phyloP scores from a whole-genome alignment of 2,888 invertebrate species.

The Macrosiphum euphorbiae region DNA sequence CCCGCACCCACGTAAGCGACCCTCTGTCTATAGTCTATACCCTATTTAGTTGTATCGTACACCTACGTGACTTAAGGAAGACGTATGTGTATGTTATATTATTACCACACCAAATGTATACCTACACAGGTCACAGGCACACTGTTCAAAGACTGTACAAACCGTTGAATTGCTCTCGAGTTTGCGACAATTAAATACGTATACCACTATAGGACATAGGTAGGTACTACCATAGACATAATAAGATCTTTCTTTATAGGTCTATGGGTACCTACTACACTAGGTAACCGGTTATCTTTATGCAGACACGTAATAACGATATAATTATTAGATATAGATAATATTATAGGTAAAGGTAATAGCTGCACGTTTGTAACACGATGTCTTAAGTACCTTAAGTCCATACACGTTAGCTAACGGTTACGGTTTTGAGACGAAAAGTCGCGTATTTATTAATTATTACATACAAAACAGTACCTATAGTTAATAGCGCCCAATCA shows the following conservation, averaged over 20 bases:
- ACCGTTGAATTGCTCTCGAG: constrained; percentile 21
- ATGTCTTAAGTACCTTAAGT: constrained; percentile 8
- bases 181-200: no score
- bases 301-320: neutral
- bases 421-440: neutral
- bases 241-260: no score
- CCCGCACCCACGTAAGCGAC: neutral
- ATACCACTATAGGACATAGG: no score
- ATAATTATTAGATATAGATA: neutral
- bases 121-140: neutral
- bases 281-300: neutral
- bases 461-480: no score
- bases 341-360: neutral
- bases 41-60: neutral
- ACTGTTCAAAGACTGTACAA: neutral
- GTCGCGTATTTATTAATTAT: neutral
- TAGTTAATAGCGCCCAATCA: neutral
- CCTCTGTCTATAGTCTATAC: neutral
- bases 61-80: neutral
- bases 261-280: neutral
- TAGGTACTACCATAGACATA: no score
- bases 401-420: neutral
- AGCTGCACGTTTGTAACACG: neutral
- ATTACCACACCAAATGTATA: neutral
- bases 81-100: neutral